A percentile compares a stretch with the other conserved stretches of the same genome.
phyloP scores from a whole-genome alignment of 1,140 invertebrate genomes.

The Drosophila fuyamai region DNA sequence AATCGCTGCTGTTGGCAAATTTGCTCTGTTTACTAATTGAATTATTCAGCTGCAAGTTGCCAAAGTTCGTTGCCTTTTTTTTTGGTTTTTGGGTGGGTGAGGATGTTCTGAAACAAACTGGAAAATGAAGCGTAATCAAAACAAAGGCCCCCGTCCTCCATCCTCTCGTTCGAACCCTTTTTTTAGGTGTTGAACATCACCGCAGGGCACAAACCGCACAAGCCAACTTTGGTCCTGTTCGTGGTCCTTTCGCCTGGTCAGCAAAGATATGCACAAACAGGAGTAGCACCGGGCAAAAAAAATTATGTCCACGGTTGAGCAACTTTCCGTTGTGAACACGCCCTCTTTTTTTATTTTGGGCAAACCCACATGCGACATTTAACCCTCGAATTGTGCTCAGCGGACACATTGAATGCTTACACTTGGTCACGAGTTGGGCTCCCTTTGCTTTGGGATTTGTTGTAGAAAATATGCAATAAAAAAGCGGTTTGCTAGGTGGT shows the following conservation, averaged over 20 bases:
- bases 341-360: background rate
- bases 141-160: constrained; percentile 18
- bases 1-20: constrained; percentile 38
- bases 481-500: background rate
- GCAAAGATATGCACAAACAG: constrained; percentile 78
- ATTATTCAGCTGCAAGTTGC: constrained; percentile 73
- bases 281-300: constrained; percentile 13
- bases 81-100: background rate
- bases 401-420: constrained; percentile 63
- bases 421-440: constrained; percentile 17
- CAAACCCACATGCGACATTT: constrained; percentile 73
- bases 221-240: constrained; percentile 51
- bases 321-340: constrained; percentile 57
- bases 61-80: constrained; percentile 28
- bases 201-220: constrained; percentile 66
- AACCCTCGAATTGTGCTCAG: constrained; percentile 73
- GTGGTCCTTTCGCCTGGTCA: constrained; percentile 60
- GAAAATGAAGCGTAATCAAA: constrained; percentile 57
- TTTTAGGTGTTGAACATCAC: constrained; percentile 80
- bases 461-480: background rate
- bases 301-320: constrained; percentile 65
- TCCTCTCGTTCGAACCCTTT: constrained; percentile 27
- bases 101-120: constrained; percentile 32
- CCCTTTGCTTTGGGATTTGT: constrained; percentile 11
- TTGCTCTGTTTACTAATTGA: constrained; percentile 69